Evolutionary conservation across 2,113 vertebrate genomes (phyloP).

Genomic region (Bambusicola thoracicus): DNA sequence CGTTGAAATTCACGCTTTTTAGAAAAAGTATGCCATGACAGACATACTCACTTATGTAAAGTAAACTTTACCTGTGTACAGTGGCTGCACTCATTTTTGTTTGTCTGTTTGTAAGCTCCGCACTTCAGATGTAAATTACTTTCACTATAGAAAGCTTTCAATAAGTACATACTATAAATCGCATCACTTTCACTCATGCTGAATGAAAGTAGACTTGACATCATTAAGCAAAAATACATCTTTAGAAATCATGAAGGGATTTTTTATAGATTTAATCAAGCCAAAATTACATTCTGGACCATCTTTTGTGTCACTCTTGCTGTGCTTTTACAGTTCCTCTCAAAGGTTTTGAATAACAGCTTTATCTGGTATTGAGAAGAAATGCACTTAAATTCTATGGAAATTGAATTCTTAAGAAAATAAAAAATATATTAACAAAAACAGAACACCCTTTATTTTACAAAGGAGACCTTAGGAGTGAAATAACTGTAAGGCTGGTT

Average conservation of each 20-base stretch:
- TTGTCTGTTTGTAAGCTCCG: neutral
- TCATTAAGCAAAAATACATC: neutral
- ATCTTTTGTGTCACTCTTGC: neutral
- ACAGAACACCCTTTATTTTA: neutral
- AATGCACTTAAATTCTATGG: neutral
- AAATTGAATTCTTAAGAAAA: neutral
- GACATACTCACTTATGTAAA: neutral
- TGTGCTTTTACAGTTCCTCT: neutral
- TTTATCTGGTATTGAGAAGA: neutral
- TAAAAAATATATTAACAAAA: neutral
- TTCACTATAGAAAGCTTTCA: neutral
- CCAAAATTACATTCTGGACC: neutral
- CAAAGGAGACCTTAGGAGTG: neutral
- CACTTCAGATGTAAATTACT: neutral
- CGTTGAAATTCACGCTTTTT: neutral
- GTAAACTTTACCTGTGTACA: neutral
- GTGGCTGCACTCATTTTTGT: neutral
- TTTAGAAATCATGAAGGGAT: neutral
- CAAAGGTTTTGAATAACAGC: neutral
- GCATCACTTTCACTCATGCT: neutral
- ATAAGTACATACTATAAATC: neutral
- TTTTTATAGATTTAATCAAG: neutral
- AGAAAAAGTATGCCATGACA: neutral
- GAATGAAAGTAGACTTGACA: neutral
- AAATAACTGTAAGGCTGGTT: neutral